A percentile compares a stretch with the other conserved stretches of the same genome.
These are phyloP conservation scores for Leptosomus discolor DNA, from an alignment of 2,113 vertebrate species.

Conservation along the genomic window DNA sequence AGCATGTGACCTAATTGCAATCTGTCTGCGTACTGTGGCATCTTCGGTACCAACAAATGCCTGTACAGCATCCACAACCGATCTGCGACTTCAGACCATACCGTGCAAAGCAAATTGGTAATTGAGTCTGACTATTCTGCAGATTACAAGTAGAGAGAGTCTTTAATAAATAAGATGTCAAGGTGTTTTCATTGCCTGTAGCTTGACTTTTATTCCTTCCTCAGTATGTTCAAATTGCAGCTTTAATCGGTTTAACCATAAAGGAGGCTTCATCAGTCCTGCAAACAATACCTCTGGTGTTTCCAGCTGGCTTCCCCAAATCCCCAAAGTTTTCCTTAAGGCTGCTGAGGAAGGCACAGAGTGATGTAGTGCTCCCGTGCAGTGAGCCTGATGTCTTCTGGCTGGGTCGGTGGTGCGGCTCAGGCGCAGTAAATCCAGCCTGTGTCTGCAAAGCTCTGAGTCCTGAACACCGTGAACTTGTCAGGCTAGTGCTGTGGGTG, in stretches of 20 bases:
- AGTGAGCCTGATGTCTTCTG: background rate
- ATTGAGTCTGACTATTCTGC: background rate
- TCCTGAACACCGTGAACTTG: background rate
- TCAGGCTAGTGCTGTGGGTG: fast-evolving
- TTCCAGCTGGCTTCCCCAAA: background rate
- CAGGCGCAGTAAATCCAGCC: background rate
- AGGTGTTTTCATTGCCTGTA: background rate
- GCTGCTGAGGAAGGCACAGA: background rate
- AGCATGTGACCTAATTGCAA: background rate
- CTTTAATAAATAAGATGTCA: background rate
- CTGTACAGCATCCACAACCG: fast-evolving
- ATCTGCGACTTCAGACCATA: background rate
- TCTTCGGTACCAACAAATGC: background rate
- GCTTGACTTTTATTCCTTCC: background rate
- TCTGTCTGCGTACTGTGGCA: fast-evolving
- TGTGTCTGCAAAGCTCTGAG: background rate
- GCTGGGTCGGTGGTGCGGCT: background rate
- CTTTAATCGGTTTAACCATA: background rate
- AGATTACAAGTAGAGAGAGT: background rate
- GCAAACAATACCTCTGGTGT: background rate
- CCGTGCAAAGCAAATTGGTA: background rate
- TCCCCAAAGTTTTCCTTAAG: background rate
- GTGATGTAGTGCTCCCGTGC: fast-evolving
- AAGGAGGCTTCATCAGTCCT: background rate
- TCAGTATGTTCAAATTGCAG: background rate